Conservation (phyloP, 2,888 invertebrate species). For the Cepaea hortensis region DNA sequence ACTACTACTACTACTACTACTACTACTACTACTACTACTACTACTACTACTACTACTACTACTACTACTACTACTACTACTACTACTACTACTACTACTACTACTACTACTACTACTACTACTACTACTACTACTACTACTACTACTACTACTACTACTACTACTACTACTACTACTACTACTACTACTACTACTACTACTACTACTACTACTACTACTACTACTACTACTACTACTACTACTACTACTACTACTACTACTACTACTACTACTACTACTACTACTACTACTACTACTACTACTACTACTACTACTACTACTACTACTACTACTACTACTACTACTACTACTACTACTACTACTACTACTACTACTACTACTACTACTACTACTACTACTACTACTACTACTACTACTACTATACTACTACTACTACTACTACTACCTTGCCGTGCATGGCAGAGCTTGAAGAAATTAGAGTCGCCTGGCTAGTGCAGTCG, state of each 20-base stretch:
- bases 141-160: constrained; percentile 51
- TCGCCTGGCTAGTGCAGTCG: too few species aligned
- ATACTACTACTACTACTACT: background rate
- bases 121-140: constrained; percentile 46
- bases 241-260: constrained; percentile 37
- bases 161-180: constrained; percentile 50
- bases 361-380: constrained; percentile 17
- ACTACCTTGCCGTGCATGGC: too few species aligned
- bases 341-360: constrained; percentile 1
- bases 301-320: constrained; percentile 49
- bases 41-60: constrained; percentile 31
- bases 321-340: constrained; percentile 8
- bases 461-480: too few species aligned
- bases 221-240: constrained; percentile 24
- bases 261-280: constrained; percentile 40
- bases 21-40: constrained; percentile 31
- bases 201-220: constrained; percentile 9
- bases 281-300: constrained; percentile 48
- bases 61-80: constrained; percentile 34
- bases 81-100: constrained; percentile 49
- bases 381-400: constrained; percentile 29
- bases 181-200: constrained; percentile 34
- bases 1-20: constrained; percentile 26
- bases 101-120: constrained; percentile 47
- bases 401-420: constrained; percentile 22